phyloP scores from a whole-genome alignment of 2,888 invertebrate genomes.

The Caenorhabditis sinica region DNA sequence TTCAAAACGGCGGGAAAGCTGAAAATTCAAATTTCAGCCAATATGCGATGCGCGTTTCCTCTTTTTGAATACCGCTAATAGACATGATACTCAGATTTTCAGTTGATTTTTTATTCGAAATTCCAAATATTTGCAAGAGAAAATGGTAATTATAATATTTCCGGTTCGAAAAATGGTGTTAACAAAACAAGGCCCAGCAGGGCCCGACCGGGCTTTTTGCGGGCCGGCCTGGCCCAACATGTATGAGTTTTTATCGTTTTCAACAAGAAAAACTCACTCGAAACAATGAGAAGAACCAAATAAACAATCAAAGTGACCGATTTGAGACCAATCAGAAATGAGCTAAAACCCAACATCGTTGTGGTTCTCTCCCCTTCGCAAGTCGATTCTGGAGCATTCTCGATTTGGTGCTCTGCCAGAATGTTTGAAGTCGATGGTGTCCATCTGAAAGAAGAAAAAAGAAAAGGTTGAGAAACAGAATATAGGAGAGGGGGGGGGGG shows the following conservation, averaged over 20 bases:
- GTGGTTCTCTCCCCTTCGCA: background rate
- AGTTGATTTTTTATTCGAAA: no score
- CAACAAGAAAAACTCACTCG: constrained; percentile 22
- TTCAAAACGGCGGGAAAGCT: no score
- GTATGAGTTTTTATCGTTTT: background rate
- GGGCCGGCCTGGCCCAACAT: background rate
- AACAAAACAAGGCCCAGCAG: no score
- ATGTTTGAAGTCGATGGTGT: constrained; percentile 27
- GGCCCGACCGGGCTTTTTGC: no score
- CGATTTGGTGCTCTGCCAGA: constrained; percentile 14
- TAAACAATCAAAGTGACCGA: constrained; percentile 43
- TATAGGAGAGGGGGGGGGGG: background rate
- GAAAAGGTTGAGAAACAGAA: background rate
- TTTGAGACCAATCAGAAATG: constrained; percentile 55
- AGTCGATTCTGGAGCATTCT: constrained; percentile 13
- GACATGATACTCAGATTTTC: no score
- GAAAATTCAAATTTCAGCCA: no score
- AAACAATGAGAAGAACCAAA: constrained; percentile 40
- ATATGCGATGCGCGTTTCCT: no score
- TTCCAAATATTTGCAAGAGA: no score
- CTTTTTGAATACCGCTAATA: no score
- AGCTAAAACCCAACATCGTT: constrained; percentile 54
- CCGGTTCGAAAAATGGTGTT: no score
- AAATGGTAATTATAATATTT: no score
- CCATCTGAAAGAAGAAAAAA: constrained; percentile 20